Base-by-base conservation (phyloP, 2,113 vertebrate species). In the Phainopepla nitens region DNA sequence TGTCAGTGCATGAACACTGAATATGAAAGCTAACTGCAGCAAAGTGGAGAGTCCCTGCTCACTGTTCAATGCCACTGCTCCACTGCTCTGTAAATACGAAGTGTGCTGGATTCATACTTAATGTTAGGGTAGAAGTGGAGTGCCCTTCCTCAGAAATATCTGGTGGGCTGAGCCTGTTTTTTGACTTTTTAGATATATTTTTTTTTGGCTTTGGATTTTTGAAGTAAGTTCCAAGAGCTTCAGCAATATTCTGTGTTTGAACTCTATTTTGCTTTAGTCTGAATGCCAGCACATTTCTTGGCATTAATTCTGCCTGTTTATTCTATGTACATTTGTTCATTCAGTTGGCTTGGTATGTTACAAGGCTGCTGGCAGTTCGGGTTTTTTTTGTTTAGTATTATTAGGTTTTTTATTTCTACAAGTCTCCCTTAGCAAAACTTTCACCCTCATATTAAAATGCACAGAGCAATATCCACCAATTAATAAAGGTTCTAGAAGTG, bases 391-490 rank as follows among this genome's bases (percentile, higher is more conserved):
- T 72, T 94, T 94, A 89, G 79, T n/a, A 44, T 95, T 95, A 88
- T 95, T 97, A 97, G 70, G 66, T 80, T 96, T 98, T 93, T 45
- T 83, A 82, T 90, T 92, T 82, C 73, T 97, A 93, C 77, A 94
- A 87, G 72, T 97, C 96, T 78, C 71, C 94, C 50, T 71, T 45
- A 87, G 41, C 64, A 85, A 93, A 96, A 94, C 62, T 94, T 81
- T 90, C 90, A 94, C 45, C 41, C 54, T 79, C 49, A 71, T 95
- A 96, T 96, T 90, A 96, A 77, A 84, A 45, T 42, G 44, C 44
- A 66, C 60, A 49, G 64, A 93, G 65, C 41, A 62, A 70, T 94
- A 89, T 65, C 35, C 13, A 93, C 22, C 62, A 94, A 87, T 82
- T 96, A 97, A 93, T 83, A 51, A 18, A 87, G 39, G 62, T 58